These are phyloP conservation scores for Hyperoplus immaculatus DNA, from an alignment of 2,797 vertebrate genomes.

Conservation along the genomic window DNA sequence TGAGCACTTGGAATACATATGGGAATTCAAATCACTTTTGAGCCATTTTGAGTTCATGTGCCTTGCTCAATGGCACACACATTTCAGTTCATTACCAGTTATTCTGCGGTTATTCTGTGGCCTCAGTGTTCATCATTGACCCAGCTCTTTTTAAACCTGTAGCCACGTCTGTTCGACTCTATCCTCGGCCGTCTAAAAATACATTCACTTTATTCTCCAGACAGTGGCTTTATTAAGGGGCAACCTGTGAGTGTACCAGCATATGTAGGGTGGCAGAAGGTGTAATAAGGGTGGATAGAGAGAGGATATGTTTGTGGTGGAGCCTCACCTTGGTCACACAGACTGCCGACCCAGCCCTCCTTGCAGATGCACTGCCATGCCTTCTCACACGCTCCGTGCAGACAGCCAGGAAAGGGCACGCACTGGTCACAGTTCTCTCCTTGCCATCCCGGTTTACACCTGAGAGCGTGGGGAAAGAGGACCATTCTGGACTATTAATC, in stretches of 20 bases:
- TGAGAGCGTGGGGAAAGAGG: constrained; percentile 58
- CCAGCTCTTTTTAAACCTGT: neutral
- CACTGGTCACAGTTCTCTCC: constrained; percentile 91
- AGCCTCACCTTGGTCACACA: constrained; percentile 92
- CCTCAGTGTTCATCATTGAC: neutral
- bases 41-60: neutral
- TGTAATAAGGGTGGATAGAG: neutral
- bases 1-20: constrained; percentile 37
- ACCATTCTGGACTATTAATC: constrained; percentile 52
- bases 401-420: constrained; percentile 89
- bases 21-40: neutral
- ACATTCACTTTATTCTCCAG: constrained; percentile 1
- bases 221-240: neutral
- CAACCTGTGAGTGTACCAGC: neutral
- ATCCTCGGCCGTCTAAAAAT: constrained; percentile 4
- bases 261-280: neutral
- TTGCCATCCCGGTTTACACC: constrained; percentile 94
- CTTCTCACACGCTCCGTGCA: constrained; percentile 89
- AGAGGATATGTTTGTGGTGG: neutral
- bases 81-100: neutral
- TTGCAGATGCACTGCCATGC: constrained; percentile 94
- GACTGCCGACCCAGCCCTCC: constrained; percentile 92
- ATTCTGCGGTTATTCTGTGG: neutral
- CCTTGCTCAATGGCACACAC: constrained; percentile 5
- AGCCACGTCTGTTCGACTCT: neutral